Evolutionary conservation across 2,113 vertebrate genomes (phyloP).

Genomic region (Vidua macroura): DNA sequence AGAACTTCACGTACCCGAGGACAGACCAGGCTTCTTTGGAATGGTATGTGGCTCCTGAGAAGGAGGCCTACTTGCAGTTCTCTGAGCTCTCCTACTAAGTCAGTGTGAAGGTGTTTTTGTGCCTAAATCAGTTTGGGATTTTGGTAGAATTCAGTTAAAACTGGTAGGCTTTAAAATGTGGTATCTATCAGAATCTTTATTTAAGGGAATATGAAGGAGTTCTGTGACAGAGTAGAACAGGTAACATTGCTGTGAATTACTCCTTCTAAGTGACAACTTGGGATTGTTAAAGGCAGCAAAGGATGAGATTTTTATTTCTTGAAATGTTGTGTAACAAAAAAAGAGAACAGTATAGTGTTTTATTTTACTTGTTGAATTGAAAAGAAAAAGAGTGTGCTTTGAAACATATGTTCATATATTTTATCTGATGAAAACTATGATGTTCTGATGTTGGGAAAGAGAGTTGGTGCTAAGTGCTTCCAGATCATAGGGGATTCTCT

Average conservation of each 20-base stretch:
- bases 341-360: not conserved
- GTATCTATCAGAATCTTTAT: not conserved
- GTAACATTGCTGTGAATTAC: not conserved
- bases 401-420: not conserved
- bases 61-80: not conserved
- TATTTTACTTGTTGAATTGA: not conserved
- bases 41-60: slow-evolving; percentile 80
- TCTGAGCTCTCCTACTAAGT: not conserved
- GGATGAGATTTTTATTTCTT: not conserved
- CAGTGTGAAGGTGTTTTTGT: not conserved
- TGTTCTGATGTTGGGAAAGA: not conserved
- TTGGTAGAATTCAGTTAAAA: not conserved
- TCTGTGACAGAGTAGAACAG: not conserved
- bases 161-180: not conserved
- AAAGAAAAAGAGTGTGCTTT: not conserved
- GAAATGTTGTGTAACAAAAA: not conserved
- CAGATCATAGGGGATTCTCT: not conserved
- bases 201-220: not conserved
- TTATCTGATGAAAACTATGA: not conserved
- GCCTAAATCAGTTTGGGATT: not conserved
- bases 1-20: slow-evolving; percentile 87
- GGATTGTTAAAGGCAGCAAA: not conserved
- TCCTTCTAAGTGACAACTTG: not conserved
- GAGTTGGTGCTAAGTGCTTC: not conserved
- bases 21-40: slow-evolving; percentile 89